Percentiles rank a stretch among this genome's conserved stretches.
phyloP scores from a whole-genome alignment of 2,113 vertebrate genomes.

The Pogona vitticeps region DNA sequence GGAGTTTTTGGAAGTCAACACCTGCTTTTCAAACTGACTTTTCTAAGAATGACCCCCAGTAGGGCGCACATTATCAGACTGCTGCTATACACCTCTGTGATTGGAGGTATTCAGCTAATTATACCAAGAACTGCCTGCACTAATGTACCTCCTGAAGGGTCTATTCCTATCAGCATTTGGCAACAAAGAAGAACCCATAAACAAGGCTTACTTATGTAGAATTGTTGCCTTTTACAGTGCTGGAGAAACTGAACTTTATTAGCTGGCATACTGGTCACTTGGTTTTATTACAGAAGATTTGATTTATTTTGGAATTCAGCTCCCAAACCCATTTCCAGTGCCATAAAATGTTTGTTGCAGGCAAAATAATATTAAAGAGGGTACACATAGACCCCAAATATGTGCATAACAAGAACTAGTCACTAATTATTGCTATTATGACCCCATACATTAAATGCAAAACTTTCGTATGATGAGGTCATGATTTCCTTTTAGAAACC shows the following conservation, averaged over 20 bases:
- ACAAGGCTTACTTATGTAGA: background rate
- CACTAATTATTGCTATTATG: background rate
- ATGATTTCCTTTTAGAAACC: background rate
- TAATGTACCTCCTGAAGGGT: constrained; percentile 31
- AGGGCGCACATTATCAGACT: background rate
- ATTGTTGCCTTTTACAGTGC: background rate
- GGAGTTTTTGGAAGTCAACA: constrained; percentile 34
- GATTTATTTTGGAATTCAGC: background rate
- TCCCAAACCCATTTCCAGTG: background rate
- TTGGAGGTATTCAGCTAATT: constrained; percentile 38
- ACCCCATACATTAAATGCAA: background rate
- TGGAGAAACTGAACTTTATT: background rate
- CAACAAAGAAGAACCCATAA: constrained; percentile 29
- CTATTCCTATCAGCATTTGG: background rate
- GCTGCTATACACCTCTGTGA: constrained; percentile 4
- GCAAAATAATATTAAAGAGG: background rate
- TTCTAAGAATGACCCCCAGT: constrained; percentile 33
- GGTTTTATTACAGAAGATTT: background rate
- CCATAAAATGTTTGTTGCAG: background rate
- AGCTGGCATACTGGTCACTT: background rate
- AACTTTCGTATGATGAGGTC: background rate
- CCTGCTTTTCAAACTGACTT: constrained; percentile 3
- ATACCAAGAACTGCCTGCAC: constrained; percentile 35
- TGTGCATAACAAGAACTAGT: too few relatives aligned
- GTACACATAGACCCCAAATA: too few relatives aligned